phyloP scores from a whole-genome alignment of 1,140 invertebrate species.

The Bemisia tabaci region DNA sequence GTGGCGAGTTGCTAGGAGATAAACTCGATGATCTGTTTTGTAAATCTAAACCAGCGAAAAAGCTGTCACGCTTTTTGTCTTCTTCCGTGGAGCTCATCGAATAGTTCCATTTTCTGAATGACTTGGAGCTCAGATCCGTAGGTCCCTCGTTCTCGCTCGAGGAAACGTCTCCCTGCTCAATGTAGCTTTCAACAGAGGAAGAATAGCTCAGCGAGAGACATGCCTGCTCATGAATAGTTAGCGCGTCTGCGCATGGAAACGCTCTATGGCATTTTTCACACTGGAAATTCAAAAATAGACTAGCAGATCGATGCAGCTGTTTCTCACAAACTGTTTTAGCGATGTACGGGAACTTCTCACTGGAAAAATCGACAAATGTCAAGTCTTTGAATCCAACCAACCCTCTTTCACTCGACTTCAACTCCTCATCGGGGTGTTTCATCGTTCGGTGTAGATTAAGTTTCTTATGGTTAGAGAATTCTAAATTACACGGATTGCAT shows the following conservation, averaged over 20 bases:
- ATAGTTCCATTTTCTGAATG: constrained; percentile 1
- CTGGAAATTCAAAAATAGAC: constrained; percentile 36
- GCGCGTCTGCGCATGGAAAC: constrained; percentile 56
- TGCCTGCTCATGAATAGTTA: constrained; percentile 43
- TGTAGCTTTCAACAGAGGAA: not conserved
- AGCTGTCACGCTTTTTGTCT: constrained; percentile 50
- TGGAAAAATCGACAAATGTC: constrained; percentile 64
- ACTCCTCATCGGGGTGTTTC: constrained; percentile 33
- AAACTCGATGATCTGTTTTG: constrained; percentile 40
- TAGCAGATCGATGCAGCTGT: constrained; percentile 43
- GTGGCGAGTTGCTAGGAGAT: constrained; percentile 26
- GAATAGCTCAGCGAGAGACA: constrained; percentile 6
- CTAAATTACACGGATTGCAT: constrained; percentile 51
- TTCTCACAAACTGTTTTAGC: constrained; percentile 56
- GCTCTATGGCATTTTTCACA: constrained; percentile 55
- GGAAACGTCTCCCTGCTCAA: constrained; percentile 13
- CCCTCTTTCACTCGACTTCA: constrained; percentile 21
- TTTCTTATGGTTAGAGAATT: constrained; percentile 52
- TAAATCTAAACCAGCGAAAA: constrained; percentile 63
- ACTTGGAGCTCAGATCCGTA: constrained; percentile 14
- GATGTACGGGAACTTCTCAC: constrained; percentile 60
- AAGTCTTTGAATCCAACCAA: constrained; percentile 54
- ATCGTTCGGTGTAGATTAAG: constrained; percentile 50
- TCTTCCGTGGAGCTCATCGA: constrained; percentile 25
- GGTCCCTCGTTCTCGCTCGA: constrained; percentile 23